Conservation (phyloP, 2,888 invertebrate species). For the Subacronicta megacephala region DNA sequence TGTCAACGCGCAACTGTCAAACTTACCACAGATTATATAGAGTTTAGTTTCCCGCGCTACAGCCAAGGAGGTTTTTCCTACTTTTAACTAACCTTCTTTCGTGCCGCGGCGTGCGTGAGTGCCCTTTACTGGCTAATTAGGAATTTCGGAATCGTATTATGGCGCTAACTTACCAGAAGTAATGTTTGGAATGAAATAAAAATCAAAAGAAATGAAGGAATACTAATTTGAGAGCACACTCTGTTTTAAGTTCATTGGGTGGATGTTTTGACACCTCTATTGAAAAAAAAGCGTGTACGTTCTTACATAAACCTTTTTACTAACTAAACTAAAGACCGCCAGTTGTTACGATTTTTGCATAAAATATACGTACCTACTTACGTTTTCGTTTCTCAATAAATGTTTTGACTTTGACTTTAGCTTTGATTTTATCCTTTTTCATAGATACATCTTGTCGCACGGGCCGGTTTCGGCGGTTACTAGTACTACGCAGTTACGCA, state of each 20-base stretch:
- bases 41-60: conserved; percentile 34
- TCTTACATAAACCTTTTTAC: too few relatives aligned
- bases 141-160: conserved; percentile 60
- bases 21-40: conserved; percentile 45
- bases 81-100: conserved; percentile 64
- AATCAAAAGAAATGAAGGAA: conserved; percentile 52
- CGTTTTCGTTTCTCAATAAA: too few relatives aligned
- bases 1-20: conserved; percentile 46
- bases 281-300: too few relatives aligned
- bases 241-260: background rate
- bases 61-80: conserved; percentile 54
- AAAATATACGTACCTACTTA: too few relatives aligned
- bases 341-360: too few relatives aligned
- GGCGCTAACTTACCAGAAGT: conserved; percentile 49
- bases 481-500: too few relatives aligned
- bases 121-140: conserved; percentile 74
- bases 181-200: conserved; percentile 49
- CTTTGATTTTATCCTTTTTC: too few relatives aligned
- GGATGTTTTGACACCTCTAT: background rate
- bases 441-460: too few relatives aligned
- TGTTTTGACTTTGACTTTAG: too few relatives aligned
- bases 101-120: conserved; percentile 70
- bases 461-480: too few relatives aligned
- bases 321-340: too few relatives aligned
- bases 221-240: conserved; percentile 27